phyloP scores from a whole-genome alignment of 2,888 invertebrate species.

The Homarus gammarus region DNA sequence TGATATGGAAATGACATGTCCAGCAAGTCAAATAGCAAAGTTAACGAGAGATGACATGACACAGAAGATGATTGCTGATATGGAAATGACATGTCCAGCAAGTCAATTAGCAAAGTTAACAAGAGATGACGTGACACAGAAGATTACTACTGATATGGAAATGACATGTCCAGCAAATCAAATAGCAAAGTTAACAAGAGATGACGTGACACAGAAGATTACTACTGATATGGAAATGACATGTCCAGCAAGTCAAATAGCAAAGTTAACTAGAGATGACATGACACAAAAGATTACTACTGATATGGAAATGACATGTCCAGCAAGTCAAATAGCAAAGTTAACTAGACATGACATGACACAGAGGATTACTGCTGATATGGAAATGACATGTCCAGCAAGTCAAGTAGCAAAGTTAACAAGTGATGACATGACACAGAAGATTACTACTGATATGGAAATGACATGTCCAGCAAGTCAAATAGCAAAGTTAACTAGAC shows the following conservation, averaged over 20 bases:
- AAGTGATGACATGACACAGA: not conserved
- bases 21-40: not conserved
- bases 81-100: not conserved
- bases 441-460: not conserved
- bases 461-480: not conserved
- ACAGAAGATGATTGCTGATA: not conserved
- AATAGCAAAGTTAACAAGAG: not conserved
- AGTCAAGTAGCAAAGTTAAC: constrained; percentile 9
- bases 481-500: not conserved
- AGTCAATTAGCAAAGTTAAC: not conserved
- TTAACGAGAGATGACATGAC: not conserved
- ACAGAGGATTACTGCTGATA: not conserved
- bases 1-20: not conserved
- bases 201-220: not conserved
- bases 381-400: constrained; percentile 18
- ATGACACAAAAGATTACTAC: not conserved
- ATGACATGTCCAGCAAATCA: constrained; percentile 3
- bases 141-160: not conserved
- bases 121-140: not conserved
- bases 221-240: constrained; percentile 19
- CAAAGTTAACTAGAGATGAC: not conserved
- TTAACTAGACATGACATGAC: not conserved
- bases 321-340: not conserved
- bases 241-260: not conserved
- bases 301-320: constrained; percentile 23